Evolutionary conservation across 1,140 invertebrate species (phyloP), one percentile per base, ranked within the genome.

Genomic region (Contarinia nasturtii): DNA sequence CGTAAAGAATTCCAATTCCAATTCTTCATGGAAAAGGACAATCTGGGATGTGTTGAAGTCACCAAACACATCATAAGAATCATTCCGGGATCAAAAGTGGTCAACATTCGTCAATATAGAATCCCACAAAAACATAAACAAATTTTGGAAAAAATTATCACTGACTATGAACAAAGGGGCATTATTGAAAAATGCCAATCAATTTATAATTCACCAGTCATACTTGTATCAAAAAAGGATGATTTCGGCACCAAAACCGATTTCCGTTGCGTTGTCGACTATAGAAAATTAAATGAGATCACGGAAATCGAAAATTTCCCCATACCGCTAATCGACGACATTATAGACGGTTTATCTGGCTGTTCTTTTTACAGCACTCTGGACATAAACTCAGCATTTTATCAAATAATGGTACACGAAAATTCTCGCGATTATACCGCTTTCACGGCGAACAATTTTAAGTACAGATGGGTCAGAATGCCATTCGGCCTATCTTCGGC

Each of bases 381-480:
- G 8, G 66, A 73, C 57, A 47, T 69, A 3, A 54, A 54, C 1
- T 55, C 51, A 33, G 71, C 70, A 7, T 74, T 66, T 51, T 67
- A 66, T 51, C 71, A 74, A 53, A 53, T 66, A 2, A 50, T 51
- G 7, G 50, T 66, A 4, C 42, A 64, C 0, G 50, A 59, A 45
- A 37, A 55, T 36, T 56, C 60, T 7, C 55, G 58, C 45, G 57
- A 53, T 22, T 60, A 66, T 42, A 65, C 64, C 0, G 61, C 59
- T 0, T 65, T 65, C 48, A 60, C 55, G 36, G 60, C 60, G 4
- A 52, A 55, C 22, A 51, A 53, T 17, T 63, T 60, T 15, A 59
- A 63, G 46, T 68, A 58, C 47, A 52, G 65, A 49, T 67, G 54
- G 49, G 33, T 48, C 8, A 45, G 57, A 36, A 57, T 68, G 53